Evolutionary conservation across 2,888 invertebrate species (phyloP), one percentile per base, ranked within the genome.

Genomic region (Thyatira batis): DNA sequence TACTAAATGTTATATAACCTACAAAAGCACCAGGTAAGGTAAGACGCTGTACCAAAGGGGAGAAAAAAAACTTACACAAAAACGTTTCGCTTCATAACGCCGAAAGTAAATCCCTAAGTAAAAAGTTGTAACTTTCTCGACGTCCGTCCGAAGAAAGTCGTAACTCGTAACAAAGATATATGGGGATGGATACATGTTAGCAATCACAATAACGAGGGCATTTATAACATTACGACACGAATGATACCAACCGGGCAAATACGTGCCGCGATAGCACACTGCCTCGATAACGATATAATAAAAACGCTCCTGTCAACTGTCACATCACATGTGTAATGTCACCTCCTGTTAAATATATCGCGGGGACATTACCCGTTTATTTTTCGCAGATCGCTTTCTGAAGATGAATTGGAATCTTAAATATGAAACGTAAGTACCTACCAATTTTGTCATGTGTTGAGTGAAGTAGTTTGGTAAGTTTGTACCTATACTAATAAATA

Each of bases 121-220:
- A 56, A 52, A 56, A 59, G 54, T 56, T 52, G 23, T 43, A 48
- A 39, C 44, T 49, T 54, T 54, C 53, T 52, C 46, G 23, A 10
- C 39, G 39, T 39, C 23, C 39, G 39, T 39, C 39, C 39, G 45
- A 46, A 50, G 51, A 48, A 56, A 52, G 55, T 17, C 39, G 39
- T 39, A 39, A 39, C 39, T 39, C 39, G 51, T 57, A 54, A 57
- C 28, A 33, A 30, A 49, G 50, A 52, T 43, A 54, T 54, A 59
- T 50, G 52, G 39, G 55, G 52, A 54, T 49, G 50, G 48, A 53
- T 54, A 57, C 60, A 56, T 58, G 63, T 58, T 57, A 56, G 55
- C 63, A 59, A 63, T 63, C 63, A 61, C 59, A 28, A 45, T 54
- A 52, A 60, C 60, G 58, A 56, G 45, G 50, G 50, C 61, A 54